Conservation (phyloP, 2,113 vertebrate genomes). For the Pelecanoides urinatrix region DNA sequence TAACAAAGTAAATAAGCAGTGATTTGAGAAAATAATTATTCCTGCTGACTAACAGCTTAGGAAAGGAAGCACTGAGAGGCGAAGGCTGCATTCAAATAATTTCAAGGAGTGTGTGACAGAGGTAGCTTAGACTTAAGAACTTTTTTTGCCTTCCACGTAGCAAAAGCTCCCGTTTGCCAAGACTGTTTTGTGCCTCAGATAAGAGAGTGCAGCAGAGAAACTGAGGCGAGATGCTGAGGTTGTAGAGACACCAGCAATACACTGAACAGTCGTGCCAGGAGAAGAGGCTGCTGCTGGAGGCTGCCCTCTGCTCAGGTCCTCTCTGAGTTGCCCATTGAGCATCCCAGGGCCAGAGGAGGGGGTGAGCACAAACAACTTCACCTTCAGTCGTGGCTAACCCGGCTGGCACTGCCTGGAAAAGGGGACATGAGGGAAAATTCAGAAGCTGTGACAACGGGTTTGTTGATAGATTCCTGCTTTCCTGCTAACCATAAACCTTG, state of each 20-base stretch:
- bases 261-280: not conserved
- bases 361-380: not conserved
- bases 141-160: not conserved
- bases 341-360: not conserved
- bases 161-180: not conserved
- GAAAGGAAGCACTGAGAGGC: not conserved
- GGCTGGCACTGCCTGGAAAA: not conserved
- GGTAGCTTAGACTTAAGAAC: not conserved
- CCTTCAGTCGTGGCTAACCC: fast-evolving
- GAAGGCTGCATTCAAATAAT: not conserved
- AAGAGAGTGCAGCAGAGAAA: not conserved
- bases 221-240: not conserved
- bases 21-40: not conserved
- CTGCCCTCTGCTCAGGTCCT: not conserved
- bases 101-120: not conserved
- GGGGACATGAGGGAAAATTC: not conserved
- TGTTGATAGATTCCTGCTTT: not conserved
- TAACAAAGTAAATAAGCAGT: not conserved
- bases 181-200: not conserved
- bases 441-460: not conserved
- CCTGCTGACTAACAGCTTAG: not conserved
- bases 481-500: not conserved
- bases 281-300: not conserved
- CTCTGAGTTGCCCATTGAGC: not conserved
- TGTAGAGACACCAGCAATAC: not conserved